phyloP scores from a whole-genome alignment of 30 jellyfish, hydroid and myxozoan species.

The Hydra vulgaris region DNA sequence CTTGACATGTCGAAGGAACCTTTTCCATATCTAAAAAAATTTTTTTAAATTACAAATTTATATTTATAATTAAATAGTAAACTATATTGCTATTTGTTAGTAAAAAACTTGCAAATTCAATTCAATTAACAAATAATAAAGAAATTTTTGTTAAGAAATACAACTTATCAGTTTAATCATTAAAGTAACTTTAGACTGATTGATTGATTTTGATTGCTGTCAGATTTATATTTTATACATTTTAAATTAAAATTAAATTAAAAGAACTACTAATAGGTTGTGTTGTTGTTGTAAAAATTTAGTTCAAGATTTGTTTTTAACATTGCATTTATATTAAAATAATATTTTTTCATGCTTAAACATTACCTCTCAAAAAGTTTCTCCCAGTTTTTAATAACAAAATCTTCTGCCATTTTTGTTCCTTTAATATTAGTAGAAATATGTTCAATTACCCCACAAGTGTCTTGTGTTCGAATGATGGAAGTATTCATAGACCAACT shows the following conservation, averaged over 20 bases:
- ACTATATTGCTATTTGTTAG: not conserved
- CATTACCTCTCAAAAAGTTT: conserved; percentile 44
- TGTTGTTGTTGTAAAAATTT: not conserved
- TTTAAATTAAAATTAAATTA: no score
- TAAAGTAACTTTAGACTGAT: not conserved
- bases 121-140: not conserved
- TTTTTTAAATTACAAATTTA: no score
- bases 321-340: not conserved
- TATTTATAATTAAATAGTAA: no score
- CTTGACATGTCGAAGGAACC: conserved; percentile 78
- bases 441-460: conserved; percentile 46
- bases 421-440: conserved; percentile 47
- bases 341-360: not conserved
- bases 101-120: not conserved
- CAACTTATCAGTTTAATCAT: no score
- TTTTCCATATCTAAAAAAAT: conserved; percentile 53
- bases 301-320: not conserved
- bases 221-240: no score
- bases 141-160: no score
- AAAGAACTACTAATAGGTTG: not conserved
- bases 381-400: conserved; percentile 54
- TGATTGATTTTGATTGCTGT: no score
- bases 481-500: conserved; percentile 36
- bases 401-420: conserved; percentile 54
- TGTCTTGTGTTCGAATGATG: conserved; percentile 58